Base-by-base conservation (phyloP, 2,113 vertebrate genomes). In the Engraulis encrasicolus region DNA sequence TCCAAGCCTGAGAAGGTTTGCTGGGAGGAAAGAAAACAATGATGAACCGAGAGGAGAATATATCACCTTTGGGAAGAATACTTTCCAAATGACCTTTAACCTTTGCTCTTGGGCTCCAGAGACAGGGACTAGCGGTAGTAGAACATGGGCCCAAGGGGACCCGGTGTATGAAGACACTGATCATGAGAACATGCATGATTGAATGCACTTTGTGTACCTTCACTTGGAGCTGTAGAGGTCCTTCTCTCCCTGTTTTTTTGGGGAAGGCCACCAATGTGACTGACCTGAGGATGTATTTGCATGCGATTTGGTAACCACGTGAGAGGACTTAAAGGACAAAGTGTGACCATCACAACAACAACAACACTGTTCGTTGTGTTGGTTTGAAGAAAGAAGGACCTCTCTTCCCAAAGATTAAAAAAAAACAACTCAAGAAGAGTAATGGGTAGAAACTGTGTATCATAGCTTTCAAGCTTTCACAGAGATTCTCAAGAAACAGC, bases 251-350 rank as follows among this genome's bases (percentile, higher is more conserved):
- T 34, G 66, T 74, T n/a, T n/a, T n/a, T n/a, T 74, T 74, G 27
- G 66, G 27, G 27, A 34, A 34, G 27, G 66, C 66, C 66, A 17
- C 34, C 15, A n/a, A 34, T 74, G 66, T 74, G 66, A 36, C 66
- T 74, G 66, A 74, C 66, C 27, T 34, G 66, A 74, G 66, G 66
- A 74, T 74, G 66, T 74, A 74, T 15, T n/a, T 74, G 66, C 66
- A 36, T 74, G 66, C 66, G 17, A 4, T 36, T 74, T 36, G 66
- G 66, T 27, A 74, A 74, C 66, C 66, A 74, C n/a, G n/a, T n/a
- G n/a, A n/a, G n/a, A n/a, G n/a, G n/a, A n/a, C 12, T 74, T 74
- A 74, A 31, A 74, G 17, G 27, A 74, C 27, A 74, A 74, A 17
- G 66, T 11, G 15, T 31, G 0, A 5, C 66, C 66, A 74, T 74